Conservation (phyloP, 2,113 vertebrate species). For the Alexandromys fortis region DNA sequence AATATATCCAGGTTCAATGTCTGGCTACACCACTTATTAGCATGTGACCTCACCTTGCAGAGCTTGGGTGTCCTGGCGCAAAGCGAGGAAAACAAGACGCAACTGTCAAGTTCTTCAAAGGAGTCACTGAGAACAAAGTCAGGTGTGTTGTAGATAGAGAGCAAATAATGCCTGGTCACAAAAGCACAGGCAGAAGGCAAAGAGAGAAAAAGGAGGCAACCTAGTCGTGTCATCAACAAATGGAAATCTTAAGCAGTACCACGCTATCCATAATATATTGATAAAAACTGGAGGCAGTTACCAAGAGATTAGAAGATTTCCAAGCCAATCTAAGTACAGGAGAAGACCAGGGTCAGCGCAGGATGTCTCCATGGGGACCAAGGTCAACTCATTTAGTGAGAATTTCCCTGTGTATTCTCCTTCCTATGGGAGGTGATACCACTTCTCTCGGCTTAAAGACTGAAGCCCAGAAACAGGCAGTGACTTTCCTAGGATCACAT, state of each 20-base stretch:
- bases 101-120: background rate
- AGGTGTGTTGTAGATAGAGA: background rate
- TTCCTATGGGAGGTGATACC: background rate
- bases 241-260: background rate
- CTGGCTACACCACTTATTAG: background rate
- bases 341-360: background rate
- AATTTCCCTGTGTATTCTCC: background rate
- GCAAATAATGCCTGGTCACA: background rate
- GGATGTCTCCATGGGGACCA: background rate
- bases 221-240: background rate
- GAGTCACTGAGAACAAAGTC: background rate
- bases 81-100: background rate
- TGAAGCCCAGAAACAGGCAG: background rate
- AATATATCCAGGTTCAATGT: background rate
- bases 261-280: background rate
- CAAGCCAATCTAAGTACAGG: background rate
- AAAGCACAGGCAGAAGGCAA: too few relatives aligned
- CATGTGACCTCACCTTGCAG: background rate
- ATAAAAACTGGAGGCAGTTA: background rate
- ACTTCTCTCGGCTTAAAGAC: background rate
- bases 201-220: background rate
- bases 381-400: background rate
- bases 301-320: background rate
- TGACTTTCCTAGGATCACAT: background rate
- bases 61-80: background rate